Base-by-base conservation (phyloP, 2,888 invertebrate species). In the Drosophila kuntzei region DNA sequence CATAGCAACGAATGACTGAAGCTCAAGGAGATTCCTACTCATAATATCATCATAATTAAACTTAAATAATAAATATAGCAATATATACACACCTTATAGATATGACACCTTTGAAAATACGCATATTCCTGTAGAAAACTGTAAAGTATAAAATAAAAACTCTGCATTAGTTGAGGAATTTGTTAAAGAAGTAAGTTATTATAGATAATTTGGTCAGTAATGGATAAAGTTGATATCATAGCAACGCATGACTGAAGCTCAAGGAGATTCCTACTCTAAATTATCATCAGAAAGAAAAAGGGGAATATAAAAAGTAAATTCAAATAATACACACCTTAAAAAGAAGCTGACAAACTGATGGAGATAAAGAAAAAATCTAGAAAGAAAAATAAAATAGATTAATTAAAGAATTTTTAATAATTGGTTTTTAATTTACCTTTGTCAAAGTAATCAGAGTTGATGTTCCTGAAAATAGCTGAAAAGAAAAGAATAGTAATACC, bases 1-100 rank as follows among this genome's bases (percentile, higher is more conserved):
- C 90, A 88, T 49, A 49, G 89, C 79, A 73, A 79, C 79, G 73
- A 22, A 85, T 85, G 88, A 87, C 73, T 80, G 75, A 67, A 68
- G 81, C 89, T 90, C 90, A 87, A 77, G 73, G 89, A 89, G 90
- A 90, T 90, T 90, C 89, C 87, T 81, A 73, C 90, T 75, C 41
- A n/a, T 65, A 62, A 67, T 25, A 77, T 87, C 87, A 84, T 81
- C 81, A 87, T 8, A 54, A 55, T 3, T 3, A 22, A n/a, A 8
- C 27, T 6, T 2, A 22, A 25, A 2, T 16, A 27, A 3, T 11
- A 4, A 32, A n/a, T 9, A 27, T 2, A n/a, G n/a, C n/a, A 27
- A 3, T 12, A 18, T n/a, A n/a, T 51, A 71, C 71, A 46, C 22
- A 74, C 74, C 72, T 61, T 58, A 9, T 36, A 2, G 4, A 8